Conservation (phyloP, 1,140 invertebrate genomes). For the Dreissena polymorpha region DNA sequence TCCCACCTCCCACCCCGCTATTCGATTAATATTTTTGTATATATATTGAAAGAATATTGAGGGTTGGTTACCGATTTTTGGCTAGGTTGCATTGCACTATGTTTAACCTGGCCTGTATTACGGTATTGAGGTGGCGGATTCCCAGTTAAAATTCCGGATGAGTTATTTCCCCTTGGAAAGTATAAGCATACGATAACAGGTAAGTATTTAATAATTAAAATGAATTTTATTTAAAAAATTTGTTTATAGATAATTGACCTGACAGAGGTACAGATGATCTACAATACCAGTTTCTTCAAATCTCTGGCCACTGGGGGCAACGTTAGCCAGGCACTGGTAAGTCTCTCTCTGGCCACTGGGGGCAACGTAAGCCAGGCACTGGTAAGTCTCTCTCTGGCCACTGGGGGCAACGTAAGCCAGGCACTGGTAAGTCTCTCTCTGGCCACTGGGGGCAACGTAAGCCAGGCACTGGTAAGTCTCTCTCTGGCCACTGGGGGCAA, state of each 20-base stretch:
- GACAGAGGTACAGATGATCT: conserved; percentile 91
- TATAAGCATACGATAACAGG: too few species aligned
- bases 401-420: conserved; percentile 88
- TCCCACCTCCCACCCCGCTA: too few species aligned
- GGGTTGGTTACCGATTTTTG: too few species aligned
- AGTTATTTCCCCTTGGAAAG: too few species aligned
- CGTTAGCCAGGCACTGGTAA: conserved; percentile 87
- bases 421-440: conserved; percentile 85
- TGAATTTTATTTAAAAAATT: too few species aligned
- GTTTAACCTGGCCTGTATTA: too few species aligned
- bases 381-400: conserved; percentile 84
- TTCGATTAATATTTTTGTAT: too few species aligned
- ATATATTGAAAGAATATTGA: too few species aligned
- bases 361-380: conserved; percentile 89
- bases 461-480: conserved; percentile 84
- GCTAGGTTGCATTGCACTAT: too few species aligned
- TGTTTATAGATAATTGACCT: conserved; percentile 74
- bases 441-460: conserved; percentile 89
- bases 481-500: conserved; percentile 86
- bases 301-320: conserved; percentile 88
- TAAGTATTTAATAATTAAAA: too few species aligned
- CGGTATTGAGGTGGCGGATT: too few species aligned
- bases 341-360: conserved; percentile 85
- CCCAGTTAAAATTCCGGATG: too few species aligned
- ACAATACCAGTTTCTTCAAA: conserved; percentile 95